Evolutionary conservation across 1,140 invertebrate genomes (phyloP), one percentile per base, ranked within the genome.

Genomic region (Halesus radiatus): DNA sequence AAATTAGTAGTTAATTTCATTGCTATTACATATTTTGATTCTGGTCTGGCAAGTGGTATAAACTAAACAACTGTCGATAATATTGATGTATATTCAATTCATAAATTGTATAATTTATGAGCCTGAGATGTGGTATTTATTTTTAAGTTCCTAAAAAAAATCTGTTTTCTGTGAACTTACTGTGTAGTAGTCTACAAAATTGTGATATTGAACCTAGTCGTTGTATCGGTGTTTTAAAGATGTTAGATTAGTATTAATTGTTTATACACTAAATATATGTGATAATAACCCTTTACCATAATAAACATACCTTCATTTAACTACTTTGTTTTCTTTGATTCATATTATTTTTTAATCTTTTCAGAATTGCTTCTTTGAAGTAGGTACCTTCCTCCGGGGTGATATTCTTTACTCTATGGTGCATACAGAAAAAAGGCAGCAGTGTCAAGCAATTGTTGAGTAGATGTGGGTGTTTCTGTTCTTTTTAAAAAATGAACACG

Each of bases 181-280:
- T n/a, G n/a, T 58, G 22, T 80, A 68, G 76, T 83, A 81, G 82
- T 83, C 75, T 78, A 81, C 76, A 79, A 83, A 83, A 83, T 74
- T 83, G 82, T 83, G 82, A 83, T 83, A 83, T 83, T 83, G 82
- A 76, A 73, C 54, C 82, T 83, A 83, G 82, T 83, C 77, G 79
- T 83, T 81, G 73, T 81, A 79, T 77, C 74, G 70, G 52, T 22
- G 52, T 76, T 79, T 73, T 58, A 79, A 76, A 64, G 23, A 80
- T 83, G 73, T 83, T 83, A 81, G 80, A 78, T 64, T 81, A 83
- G 76, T 76, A 32, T 81, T 58, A 81, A 68, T 79, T 83, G 77
- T 79, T 82, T 83, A 80, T 83, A 81, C 82, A 83, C 82, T 83
- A 79, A 81, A 75, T 83, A 83, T 77, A 83, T 83, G 82, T 83